Evolutionary conservation across 2,113 vertebrate species (phyloP).

Genomic region (Lichenostomus cassidix): DNA sequence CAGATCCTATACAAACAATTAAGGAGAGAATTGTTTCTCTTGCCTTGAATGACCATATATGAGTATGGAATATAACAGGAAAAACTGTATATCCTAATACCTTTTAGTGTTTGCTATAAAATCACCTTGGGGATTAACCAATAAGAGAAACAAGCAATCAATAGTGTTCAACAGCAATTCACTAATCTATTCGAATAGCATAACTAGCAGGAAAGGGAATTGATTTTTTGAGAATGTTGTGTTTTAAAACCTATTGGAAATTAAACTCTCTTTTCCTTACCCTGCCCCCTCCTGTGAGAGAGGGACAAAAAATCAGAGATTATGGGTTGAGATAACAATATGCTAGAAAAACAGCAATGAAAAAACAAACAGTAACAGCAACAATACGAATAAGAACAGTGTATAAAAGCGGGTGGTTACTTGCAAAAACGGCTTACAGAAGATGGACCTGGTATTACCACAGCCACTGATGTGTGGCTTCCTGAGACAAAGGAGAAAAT

Average conservation of each 20-base stretch:
- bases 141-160: neutral
- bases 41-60: neutral
- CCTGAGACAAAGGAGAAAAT: neutral
- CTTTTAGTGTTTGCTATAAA: neutral
- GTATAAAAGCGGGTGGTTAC: neutral
- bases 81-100: neutral
- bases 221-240: neutral
- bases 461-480: rapidly evolving
- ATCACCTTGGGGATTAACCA: neutral
- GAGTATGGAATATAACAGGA: neutral
- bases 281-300: neutral
- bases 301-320: rapidly evolving
- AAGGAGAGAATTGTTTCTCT: neutral
- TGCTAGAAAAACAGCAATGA: neutral
- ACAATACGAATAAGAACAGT: neutral
- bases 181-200: neutral
- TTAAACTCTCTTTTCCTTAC: neutral
- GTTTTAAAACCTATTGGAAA: neutral
- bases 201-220: neutral
- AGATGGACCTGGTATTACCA: rapidly evolving
- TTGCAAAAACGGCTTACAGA: neutral
- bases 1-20: neutral
- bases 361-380: neutral
- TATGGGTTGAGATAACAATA: neutral
- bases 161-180: neutral